Percentiles rank a stretch among this genome's conserved stretches.
Evolutionary conservation across 1,140 invertebrate species (phyloP).

Genomic region (Steinernema feltiae): DNA sequence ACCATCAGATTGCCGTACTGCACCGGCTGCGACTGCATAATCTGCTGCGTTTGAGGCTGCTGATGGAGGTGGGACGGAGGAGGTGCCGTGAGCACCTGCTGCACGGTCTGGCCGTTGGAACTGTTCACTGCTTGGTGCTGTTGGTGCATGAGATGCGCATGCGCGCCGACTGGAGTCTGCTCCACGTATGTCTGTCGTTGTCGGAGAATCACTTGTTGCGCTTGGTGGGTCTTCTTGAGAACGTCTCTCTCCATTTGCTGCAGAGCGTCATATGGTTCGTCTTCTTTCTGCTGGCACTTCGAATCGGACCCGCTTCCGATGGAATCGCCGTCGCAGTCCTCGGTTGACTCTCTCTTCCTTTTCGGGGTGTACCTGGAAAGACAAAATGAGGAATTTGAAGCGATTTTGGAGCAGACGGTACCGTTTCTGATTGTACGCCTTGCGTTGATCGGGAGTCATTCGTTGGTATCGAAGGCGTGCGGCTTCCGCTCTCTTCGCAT

Average conservation of each 20-base stretch:
- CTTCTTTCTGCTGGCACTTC: neutral
- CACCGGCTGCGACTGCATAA: neutral
- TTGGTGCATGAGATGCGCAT: neutral
- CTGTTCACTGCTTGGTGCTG: neutral
- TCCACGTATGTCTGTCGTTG: slow-evolving; percentile 1
- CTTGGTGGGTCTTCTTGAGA: slow-evolving; percentile 33
- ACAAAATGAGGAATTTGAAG: neutral
- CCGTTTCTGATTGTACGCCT: slow-evolving; percentile 19
- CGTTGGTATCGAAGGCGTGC: slow-evolving; percentile 25
- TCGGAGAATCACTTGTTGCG: slow-evolving; percentile 23
- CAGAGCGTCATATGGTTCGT: slow-evolving; percentile 21
- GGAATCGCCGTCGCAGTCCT: neutral
- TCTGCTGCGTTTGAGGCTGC: neutral
- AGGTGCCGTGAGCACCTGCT: neutral
- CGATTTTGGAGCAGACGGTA: neutral
- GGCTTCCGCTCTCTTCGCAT: slow-evolving; percentile 37
- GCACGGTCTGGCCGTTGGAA: neutral
- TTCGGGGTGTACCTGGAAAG: slow-evolving; percentile 8
- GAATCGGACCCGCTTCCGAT: neutral
- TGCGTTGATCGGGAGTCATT: slow-evolving; percentile 28
- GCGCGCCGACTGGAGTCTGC: neutral
- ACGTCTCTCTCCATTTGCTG: slow-evolving; percentile 33
- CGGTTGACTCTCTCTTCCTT: neutral
- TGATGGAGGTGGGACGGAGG: neutral
- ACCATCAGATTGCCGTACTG: neutral